A percentile compares a stretch with the other conserved stretches of the same genome.
Conservation (phyloP, 2,888 invertebrate species). For the Tyria jacobaeae region DNA sequence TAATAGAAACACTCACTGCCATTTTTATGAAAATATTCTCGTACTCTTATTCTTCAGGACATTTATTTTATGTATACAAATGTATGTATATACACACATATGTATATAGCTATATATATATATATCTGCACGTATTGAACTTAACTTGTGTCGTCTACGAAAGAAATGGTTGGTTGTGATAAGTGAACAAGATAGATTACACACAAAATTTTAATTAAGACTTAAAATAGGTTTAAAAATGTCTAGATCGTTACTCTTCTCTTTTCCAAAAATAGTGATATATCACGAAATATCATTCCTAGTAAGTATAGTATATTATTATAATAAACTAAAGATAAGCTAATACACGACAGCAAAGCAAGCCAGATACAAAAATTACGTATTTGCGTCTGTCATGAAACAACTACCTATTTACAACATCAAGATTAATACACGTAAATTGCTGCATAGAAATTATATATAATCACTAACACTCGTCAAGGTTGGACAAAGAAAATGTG, state of each 20-base stretch:
- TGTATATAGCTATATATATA: no score
- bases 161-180: no score
- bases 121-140: no score
- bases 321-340: background rate
- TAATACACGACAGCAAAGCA: conserved; percentile 9
- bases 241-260: no score
- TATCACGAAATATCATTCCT: no score
- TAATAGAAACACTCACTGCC: conserved; percentile 6
- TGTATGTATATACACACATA: background rate
- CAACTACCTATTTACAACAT: conserved; percentile 27
- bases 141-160: no score
- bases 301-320: no score
- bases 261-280: no score
- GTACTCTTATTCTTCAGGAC: background rate
- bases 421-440: conserved; percentile 37
- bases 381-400: conserved; percentile 35
- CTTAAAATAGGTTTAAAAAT: no score
- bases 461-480: conserved; percentile 41
- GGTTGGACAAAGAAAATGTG: conserved; percentile 46
- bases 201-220: no score
- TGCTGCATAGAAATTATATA: conserved; percentile 35
- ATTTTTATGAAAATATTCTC: conserved; percentile 5
- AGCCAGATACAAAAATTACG: conserved; percentile 26
- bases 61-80: background rate
- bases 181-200: no score